Conservation (phyloP, 2,113 vertebrate species). For the Rynchops niger region DNA sequence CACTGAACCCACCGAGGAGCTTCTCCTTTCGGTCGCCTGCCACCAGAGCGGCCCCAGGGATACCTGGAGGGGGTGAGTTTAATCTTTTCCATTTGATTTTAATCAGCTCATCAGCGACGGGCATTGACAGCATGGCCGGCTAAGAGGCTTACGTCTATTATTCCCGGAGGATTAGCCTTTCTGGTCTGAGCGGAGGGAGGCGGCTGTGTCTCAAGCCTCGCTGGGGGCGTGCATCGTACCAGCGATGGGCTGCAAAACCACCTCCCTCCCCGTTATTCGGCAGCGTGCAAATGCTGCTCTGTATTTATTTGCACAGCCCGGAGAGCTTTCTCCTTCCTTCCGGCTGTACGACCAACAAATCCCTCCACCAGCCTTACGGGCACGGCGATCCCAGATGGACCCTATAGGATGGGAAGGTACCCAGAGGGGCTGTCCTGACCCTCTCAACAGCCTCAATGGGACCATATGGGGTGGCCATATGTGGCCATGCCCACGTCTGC, state of each 20-base stretch:
- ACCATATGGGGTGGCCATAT: fast-evolving
- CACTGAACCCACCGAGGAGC: not conserved
- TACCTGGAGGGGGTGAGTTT: not conserved
- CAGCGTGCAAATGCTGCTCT: not conserved
- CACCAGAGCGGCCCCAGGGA: fast-evolving
- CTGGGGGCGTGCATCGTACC: fast-evolving
- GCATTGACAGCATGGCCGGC: fast-evolving
- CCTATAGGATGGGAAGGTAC: not conserved
- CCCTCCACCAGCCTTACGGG: not conserved
- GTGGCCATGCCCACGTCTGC: too few species aligned
- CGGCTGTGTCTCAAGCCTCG: fast-evolving
- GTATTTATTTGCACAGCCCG: not conserved
- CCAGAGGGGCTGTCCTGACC: not conserved
- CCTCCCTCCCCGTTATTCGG: fast-evolving
- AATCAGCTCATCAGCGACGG: not conserved
- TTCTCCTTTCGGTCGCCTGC: not conserved
- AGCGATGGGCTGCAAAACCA: fast-evolving
- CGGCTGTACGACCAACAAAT: fast-evolving
- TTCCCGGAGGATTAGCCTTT: not conserved
- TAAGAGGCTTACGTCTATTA: not conserved
- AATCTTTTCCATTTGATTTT: not conserved
- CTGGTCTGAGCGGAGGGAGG: not conserved
- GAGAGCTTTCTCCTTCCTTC: not conserved
- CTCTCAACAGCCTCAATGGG: not conserved
- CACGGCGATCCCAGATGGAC: not conserved